Percentiles rank a stretch among this genome's conserved stretches.
Conservation (phyloP, 2,797 vertebrate genomes). For the Adrianichthys oophorus region DNA sequence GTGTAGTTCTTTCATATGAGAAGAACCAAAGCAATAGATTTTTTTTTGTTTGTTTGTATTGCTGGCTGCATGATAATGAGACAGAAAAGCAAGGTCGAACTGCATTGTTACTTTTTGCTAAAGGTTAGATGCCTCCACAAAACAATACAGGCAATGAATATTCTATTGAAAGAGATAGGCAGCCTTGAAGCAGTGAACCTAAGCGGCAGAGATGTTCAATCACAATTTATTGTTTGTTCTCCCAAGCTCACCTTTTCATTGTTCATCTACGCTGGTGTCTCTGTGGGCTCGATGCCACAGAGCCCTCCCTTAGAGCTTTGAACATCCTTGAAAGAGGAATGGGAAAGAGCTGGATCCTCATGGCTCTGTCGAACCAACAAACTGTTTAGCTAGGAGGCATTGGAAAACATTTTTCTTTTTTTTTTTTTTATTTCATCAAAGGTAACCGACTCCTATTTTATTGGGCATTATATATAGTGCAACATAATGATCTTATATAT, state of each 20-base stretch:
- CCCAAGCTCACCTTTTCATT: constrained; percentile 55
- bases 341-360: constrained; percentile 32
- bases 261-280: constrained; percentile 45
- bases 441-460: too few relatives aligned
- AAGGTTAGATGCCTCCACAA: constrained; percentile 51
- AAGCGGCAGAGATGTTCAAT: constrained; percentile 61
- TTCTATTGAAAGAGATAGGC: constrained; percentile 57
- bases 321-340: constrained; percentile 56
- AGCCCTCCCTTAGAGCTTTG: constrained; percentile 38
- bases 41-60: constrained; percentile 4
- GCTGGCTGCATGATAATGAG: constrained; percentile 43
- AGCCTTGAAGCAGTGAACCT: constrained; percentile 62
- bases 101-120: constrained; percentile 38
- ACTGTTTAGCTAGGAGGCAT: constrained; percentile 18
- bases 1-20: constrained; percentile 13
- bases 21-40: neutral
- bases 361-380: neutral
- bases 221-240: constrained; percentile 64
- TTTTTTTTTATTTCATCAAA: too few relatives aligned
- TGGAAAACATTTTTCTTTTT: neutral
- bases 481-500: too few relatives aligned
- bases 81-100: constrained; percentile 55
- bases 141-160: constrained; percentile 60
- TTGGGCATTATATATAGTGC: too few relatives aligned
- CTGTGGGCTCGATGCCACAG: constrained; percentile 35